Evolutionary conservation across 1,140 invertebrate genomes (phyloP), one percentile per base, ranked within the genome.

Genomic region (Procambarus virginalis): DNA sequence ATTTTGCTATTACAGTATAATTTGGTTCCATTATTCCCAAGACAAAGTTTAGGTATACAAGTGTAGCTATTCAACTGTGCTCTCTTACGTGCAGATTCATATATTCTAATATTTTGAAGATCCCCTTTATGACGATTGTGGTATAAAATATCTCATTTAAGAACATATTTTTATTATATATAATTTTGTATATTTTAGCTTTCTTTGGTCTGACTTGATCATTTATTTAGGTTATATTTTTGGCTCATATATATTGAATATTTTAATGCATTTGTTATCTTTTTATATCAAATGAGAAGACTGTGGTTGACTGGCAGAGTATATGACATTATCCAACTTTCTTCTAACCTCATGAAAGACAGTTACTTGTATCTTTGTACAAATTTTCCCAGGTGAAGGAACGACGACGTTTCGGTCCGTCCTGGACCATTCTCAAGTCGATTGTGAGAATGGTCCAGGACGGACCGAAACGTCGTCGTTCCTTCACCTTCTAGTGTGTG

Each of bases 281-380:
- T 49, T 78, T 20, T 78, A 49, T 78, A 78, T n/a, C 12, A 20
- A 73, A 73, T 73, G 68, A 22, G 68, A 73, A 55, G 8, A 55
- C 8, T 70, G 45, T 48, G 58, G 22, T 68, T 49, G 64, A 83
- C 81, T 68, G 55, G 55, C 81, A 68, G 81, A 34, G 55, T 83
- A n/a, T 70, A 64, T 83, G 64, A 83, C 51, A 68, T 83, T 83
- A 83, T 70, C 9, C 81, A 68, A 68, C 20, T 68, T 70, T 46
- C 46, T 83, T 48, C 34, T 83, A 46, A 83, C 60, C 48, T 46
- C 81, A 49, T 84, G 64, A 49, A 55, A 48, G 51, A 45, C 60
- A 51, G 82, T 84, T 84, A 84, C 60, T 70, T 73, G 70, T 83
- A 70, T 83, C 81, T 83, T 83, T 83, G 82, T 84, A 84, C 68